A percentile compares a stretch with the other conserved stretches of the same genome.
Evolutionary conservation across 2,113 vertebrate species (phyloP).

Genomic region (Prionailurus viverrinus): DNA sequence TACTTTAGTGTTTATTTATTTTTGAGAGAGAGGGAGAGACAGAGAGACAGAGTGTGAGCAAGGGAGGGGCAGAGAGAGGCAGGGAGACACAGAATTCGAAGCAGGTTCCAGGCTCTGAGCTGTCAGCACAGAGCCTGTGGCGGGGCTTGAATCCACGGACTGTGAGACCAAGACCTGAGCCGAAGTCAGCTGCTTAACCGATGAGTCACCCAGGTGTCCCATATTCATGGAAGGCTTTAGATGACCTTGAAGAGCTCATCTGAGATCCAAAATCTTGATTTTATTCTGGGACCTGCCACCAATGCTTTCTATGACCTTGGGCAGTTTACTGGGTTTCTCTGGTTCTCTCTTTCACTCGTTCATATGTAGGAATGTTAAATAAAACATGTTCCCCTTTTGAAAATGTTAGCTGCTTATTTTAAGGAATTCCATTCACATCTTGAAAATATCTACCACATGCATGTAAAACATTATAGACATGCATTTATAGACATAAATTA

Average conservation of each 20-base stretch:
- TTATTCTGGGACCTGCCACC: background rate
- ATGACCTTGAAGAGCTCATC: background rate
- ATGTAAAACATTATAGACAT: background rate
- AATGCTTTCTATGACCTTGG: background rate
- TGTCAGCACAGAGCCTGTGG: too few species aligned
- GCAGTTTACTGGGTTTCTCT: background rate
- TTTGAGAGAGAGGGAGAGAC: too few species aligned
- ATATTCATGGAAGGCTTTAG: background rate
- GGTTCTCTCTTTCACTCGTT: background rate
- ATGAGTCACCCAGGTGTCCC: too few species aligned
- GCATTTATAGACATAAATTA: too few species aligned
- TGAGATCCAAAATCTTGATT: background rate
- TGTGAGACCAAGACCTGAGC: too few species aligned
- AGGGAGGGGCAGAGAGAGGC: too few species aligned
- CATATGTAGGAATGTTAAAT: background rate
- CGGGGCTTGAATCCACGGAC: too few species aligned
- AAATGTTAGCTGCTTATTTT: slow-evolving; percentile 15
- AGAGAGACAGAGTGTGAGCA: too few species aligned
- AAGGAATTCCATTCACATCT: background rate
- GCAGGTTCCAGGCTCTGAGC: too few species aligned
- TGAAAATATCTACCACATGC: background rate
- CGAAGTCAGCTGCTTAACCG: too few species aligned
- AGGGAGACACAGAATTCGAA: too few species aligned
- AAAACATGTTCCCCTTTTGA: background rate
- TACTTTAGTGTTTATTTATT: too few species aligned